phyloP scores from a whole-genome alignment of 2,797 vertebrate species.

The Oryzias dopingdopingensis region DNA sequence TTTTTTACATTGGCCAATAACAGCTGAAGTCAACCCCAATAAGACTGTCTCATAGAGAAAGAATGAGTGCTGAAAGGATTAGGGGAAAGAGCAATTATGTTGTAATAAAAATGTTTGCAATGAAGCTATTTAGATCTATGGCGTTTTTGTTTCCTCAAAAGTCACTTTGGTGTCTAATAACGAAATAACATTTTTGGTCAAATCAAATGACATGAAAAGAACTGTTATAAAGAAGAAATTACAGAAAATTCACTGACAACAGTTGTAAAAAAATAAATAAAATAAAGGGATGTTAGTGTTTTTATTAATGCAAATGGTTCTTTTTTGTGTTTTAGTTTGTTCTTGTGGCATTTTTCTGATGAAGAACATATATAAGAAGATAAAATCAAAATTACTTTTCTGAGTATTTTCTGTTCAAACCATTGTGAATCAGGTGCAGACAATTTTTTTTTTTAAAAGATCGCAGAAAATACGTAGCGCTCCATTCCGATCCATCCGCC shows the following conservation, averaged over 20 bases:
- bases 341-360: background rate
- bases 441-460: background rate
- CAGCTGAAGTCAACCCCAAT: slow-evolving; percentile 2
- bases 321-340: background rate
- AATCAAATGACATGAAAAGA: background rate
- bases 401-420: background rate
- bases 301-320: background rate
- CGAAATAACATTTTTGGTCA: background rate
- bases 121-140: background rate
- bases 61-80: slow-evolving; percentile 5
- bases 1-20: background rate
- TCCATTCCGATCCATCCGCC: too few relatives aligned
- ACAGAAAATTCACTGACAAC: too few relatives aligned
- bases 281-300: background rate
- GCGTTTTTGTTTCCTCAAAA: background rate
- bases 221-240: background rate
- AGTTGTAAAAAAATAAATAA: background rate
- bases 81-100: slow-evolving; percentile 4
- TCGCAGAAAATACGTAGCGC: background rate
- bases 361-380: too few relatives aligned
- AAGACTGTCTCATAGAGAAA: slow-evolving; percentile 5
- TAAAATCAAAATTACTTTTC: too few relatives aligned
- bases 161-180: background rate
- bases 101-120: background rate
- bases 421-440: too few relatives aligned